A percentile compares a stretch with the other conserved stretches of the same genome.
These are phyloP conservation scores for Lepidochrysops patricia DNA, from an alignment of 2,888 invertebrate genomes.

Conservation along the genomic window DNA sequence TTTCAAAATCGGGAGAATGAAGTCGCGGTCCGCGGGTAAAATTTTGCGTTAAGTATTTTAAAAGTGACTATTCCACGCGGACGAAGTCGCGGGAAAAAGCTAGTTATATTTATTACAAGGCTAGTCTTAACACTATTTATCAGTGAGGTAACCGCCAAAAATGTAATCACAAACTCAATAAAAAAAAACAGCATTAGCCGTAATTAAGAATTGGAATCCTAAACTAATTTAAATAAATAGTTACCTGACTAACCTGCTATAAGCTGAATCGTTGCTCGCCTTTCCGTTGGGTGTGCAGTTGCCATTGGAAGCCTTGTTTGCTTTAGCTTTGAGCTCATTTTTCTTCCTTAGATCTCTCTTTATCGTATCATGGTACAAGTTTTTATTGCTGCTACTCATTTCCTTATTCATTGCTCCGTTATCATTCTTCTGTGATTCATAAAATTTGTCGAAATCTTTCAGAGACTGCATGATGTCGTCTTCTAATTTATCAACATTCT, in stretches of 20 bases:
- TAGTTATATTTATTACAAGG: no score
- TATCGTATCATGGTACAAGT: slow-evolving; percentile 37
- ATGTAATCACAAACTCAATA: no score
- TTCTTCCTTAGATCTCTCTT: slow-evolving; percentile 46
- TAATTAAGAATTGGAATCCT: no score
- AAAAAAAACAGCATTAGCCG: no score
- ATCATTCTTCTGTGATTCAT: slow-evolving; percentile 55
- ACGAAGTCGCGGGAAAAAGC: no score
- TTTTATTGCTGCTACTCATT: slow-evolving; percentile 33
- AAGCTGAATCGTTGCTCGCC: slow-evolving; percentile 81
- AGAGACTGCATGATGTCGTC: slow-evolving; percentile 68
- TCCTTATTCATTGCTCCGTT: slow-evolving; percentile 42
- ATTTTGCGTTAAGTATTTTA: no score
- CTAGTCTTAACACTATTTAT: no score
- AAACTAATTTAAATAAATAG: slow-evolving; percentile 12
- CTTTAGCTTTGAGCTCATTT: slow-evolving; percentile 48
- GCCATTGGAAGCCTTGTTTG: slow-evolving; percentile 45
- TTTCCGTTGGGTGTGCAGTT: slow-evolving; percentile 57
- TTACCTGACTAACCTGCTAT: slow-evolving; percentile 84
- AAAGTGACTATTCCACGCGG: no score
- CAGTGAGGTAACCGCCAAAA: no score
- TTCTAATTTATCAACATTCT: slow-evolving; percentile 63
- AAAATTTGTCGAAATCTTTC: slow-evolving; percentile 67
- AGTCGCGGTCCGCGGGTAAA: no score
- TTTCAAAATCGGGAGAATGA: no score